Percentiles rank a stretch among this genome's conserved stretches.
Conservation (phyloP, 2,888 invertebrate species). For the Tenthredo distinguenda region DNA sequence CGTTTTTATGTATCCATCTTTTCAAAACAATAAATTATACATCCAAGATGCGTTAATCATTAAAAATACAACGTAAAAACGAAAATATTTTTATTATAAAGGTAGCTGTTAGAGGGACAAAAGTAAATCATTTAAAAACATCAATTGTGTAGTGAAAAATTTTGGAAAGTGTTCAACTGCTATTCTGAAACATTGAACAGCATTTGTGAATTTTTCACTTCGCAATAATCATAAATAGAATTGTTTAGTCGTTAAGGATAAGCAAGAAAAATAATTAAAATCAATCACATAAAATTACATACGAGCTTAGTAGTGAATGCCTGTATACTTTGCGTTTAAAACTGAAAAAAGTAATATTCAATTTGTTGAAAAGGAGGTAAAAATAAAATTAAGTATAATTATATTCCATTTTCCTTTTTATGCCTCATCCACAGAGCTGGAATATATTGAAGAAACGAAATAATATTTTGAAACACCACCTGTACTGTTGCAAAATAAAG, state of each 20-base stretch:
- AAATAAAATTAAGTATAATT: neutral
- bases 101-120: neutral
- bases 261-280: slow-evolving; percentile 31
- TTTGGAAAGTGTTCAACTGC: neutral
- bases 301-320: slow-evolving; percentile 12
- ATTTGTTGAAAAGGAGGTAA: neutral
- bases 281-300: slow-evolving; percentile 19
- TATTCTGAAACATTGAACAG: neutral
- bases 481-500: neutral
- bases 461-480: neutral
- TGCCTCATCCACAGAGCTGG: neutral
- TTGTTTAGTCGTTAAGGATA: neutral
- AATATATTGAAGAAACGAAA: neutral
- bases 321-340: neutral
- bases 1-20: neutral
- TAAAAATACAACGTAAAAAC: neutral
- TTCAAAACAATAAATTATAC: slow-evolving; percentile 16
- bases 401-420: neutral
- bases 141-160: neutral
- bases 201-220: neutral
- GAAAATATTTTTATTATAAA: neutral
- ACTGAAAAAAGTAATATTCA: neutral
- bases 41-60: slow-evolving; percentile 27
- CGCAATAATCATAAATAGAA: neutral
- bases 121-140: neutral